Conservation (phyloP, 1,140 invertebrate genomes). For the Papilio polytes region DNA sequence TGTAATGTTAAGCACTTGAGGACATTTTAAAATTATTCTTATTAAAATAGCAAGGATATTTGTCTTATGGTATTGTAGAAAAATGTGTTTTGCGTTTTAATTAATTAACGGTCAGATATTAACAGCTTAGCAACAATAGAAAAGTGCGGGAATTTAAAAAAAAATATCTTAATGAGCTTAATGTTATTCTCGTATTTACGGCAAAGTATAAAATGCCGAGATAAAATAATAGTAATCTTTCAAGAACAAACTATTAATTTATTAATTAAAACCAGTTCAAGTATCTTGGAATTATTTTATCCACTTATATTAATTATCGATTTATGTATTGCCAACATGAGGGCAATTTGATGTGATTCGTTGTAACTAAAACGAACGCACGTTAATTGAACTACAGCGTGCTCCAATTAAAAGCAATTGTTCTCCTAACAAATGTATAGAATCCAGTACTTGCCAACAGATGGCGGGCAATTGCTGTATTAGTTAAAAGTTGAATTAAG, state of each 20-base stretch:
- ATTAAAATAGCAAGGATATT: background rate
- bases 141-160: no score
- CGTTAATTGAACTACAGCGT: conserved; percentile 30
- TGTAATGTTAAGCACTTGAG: conserved; percentile 28
- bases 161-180: no score
- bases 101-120: no score
- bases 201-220: background rate
- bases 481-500: background rate
- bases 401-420: conserved; percentile 40
- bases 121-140: background rate
- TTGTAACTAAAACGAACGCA: conserved; percentile 21
- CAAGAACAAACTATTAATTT: conserved; percentile 7
- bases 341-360: conserved; percentile 37
- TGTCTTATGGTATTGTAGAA: background rate
- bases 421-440: conserved; percentile 32
- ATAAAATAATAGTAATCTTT: conserved; percentile 10
- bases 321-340: conserved; percentile 18
- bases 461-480: conserved; percentile 27
- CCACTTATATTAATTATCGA: conserved; percentile 20
- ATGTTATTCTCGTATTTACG: background rate
- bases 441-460: conserved; percentile 25
- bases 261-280: conserved; percentile 30
- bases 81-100: background rate
- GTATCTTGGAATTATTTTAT: conserved; percentile 32
- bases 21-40: conserved; percentile 20